Conservation (phyloP, 2,888 invertebrate species). For the Acleris literana region DNA sequence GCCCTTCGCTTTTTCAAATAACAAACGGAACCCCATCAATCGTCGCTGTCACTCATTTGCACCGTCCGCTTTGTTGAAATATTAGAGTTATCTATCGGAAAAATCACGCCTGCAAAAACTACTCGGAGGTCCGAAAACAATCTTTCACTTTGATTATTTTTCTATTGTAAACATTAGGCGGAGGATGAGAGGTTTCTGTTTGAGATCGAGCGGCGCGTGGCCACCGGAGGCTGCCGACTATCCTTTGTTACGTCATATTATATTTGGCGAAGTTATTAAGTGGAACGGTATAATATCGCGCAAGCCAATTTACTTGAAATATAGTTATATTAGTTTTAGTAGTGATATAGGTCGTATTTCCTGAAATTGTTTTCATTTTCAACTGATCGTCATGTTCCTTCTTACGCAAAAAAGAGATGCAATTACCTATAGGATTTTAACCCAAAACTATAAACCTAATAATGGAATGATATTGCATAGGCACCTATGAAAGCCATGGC, state of each 20-base stretch:
- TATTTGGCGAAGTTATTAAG: slow-evolving; percentile 31
- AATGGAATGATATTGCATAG: too few relatives aligned
- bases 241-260: slow-evolving; percentile 19
- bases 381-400: not conserved
- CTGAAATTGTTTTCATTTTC: not conserved
- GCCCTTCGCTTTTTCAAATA: slow-evolving; percentile 81
- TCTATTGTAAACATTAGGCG: slow-evolving; percentile 78
- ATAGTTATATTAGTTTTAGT: not conserved
- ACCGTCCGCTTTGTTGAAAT: slow-evolving; percentile 71
- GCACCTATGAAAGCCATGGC: too few relatives aligned
- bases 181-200: slow-evolving; percentile 61
- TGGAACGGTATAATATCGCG: slow-evolving; percentile 3
- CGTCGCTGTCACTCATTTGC: slow-evolving; percentile 77
- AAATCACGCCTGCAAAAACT: slow-evolving; percentile 76
- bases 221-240: slow-evolving; percentile 50
- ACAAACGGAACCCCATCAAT: slow-evolving; percentile 78
- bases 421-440: too few relatives aligned
- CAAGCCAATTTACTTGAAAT: slow-evolving; percentile 1
- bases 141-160: slow-evolving; percentile 80
- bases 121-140: slow-evolving; percentile 69
- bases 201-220: slow-evolving; percentile 54
- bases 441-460: too few relatives aligned
- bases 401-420: too few relatives aligned
- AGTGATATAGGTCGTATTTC: not conserved
- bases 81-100: slow-evolving; percentile 75